Base-by-base conservation (phyloP, 1,140 invertebrate genomes). In the Cheumatopsyche charites region DNA sequence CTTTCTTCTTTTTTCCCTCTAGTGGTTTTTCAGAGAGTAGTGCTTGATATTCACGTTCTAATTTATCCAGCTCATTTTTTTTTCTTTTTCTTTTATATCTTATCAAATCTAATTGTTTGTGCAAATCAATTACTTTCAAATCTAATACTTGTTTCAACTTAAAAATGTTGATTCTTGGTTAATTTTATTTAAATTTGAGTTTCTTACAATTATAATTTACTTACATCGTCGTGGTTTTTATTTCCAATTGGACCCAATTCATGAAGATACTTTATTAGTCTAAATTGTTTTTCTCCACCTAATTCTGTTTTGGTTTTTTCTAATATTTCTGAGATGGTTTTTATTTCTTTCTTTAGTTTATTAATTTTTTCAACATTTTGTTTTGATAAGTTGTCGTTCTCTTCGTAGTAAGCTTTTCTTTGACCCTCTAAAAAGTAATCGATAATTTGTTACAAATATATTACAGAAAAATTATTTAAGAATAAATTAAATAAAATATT, bases 391-490 rank as follows among this genome's bases (percentile, higher is more conserved):
- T 88, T 85, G 77, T 92, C 90, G 77, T 89, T 91, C 79, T 92
- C 91, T 80, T 93, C 92, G 73, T 89, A 92, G 74, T 90, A 86
- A 0, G 92, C 92, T 77, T 92, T 94, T 75, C 92, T 87, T 82
- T 93, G 91, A 11, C 92, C 92, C 86, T 94, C 92, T 94, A 47
- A 61, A 68, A 41, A n/a, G n/a, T n/a, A n/a, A 17, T 12, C n/a
- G n/a, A 21, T 21, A 61, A 61, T 5, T 17, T 52, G 49, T 52
- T 17, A 52, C 49, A 15, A n/a, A n/a, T n/a, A n/a, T n/a, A n/a
- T n/a, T n/a, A n/a, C n/a, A 13, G 21, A 62, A 15, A 23, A 12
- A 55, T 1, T 67, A n/a, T 62, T 63, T 17, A 52, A n/a, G 3
- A 21, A 49, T 15, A 21, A 21, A 12, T 43, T 15, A 19, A 15